Conservation (phyloP, 2,113 vertebrate species). For the Triplophysa rosa region DNA sequence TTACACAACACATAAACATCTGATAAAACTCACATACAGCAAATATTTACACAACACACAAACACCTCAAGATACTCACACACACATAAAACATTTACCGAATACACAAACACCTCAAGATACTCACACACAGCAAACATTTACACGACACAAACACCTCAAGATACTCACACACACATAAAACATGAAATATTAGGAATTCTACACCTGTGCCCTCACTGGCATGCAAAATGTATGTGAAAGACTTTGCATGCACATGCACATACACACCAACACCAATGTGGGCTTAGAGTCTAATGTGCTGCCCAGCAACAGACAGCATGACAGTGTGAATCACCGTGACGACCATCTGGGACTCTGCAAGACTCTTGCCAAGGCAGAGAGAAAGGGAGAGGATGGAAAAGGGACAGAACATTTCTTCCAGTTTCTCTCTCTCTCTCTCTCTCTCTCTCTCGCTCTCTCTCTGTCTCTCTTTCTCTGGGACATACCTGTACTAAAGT, state of each 20-base stretch:
- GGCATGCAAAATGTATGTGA: neutral
- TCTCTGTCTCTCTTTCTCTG: no score
- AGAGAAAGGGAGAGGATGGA: constrained; percentile 12
- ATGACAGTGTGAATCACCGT: constrained; percentile 66
- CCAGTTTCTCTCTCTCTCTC: neutral
- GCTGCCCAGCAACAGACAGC: constrained; percentile 71
- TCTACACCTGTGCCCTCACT: constrained; percentile 1
- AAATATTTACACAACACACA: neutral
- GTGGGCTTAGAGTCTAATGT: constrained; percentile 35
- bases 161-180: neutral
- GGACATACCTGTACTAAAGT: neutral
- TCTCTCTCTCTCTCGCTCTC: no score
- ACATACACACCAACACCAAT: neutral
- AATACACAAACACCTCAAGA: neutral
- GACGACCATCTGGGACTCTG: constrained; percentile 71
- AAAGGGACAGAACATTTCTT: constrained; percentile 5
- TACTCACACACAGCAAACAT: neutral
- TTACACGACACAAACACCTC: neutral
- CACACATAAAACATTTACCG: neutral
- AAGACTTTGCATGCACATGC: neutral
- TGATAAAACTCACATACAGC: constrained; percentile 5
- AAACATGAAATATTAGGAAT: neutral
- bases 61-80: neutral
- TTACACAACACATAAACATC: no score
- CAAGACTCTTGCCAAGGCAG: constrained; percentile 62